Evolutionary conservation across 1,140 invertebrate species (phyloP).

Genomic region (Sitobion miscanthi): DNA sequence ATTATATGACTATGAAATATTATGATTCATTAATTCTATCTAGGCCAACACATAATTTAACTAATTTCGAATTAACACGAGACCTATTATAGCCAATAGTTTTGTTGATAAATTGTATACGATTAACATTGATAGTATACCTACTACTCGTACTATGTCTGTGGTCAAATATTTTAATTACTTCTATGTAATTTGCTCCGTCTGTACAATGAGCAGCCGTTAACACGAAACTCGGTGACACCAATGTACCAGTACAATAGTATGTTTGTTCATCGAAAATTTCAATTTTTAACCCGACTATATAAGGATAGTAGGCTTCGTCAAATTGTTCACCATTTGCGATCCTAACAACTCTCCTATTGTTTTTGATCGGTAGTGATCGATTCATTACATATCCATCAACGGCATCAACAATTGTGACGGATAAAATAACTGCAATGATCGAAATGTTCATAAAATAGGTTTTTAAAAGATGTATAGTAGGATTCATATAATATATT

Average conservation of each 20-base stretch:
- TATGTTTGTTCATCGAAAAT: neutral
- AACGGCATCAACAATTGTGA: neutral
- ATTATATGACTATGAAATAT: neutral
- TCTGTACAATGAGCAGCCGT: conserved; percentile 35
- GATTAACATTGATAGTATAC: neutral
- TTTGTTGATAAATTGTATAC: neutral
- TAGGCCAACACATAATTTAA: neutral
- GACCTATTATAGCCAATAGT: neutral
- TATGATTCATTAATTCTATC: neutral
- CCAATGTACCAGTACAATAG: conserved; percentile 28
- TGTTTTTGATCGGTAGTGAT: neutral
- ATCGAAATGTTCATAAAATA: neutral
- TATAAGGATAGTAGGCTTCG: neutral
- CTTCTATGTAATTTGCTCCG: neutral
- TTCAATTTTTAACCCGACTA: conserved; percentile 4
- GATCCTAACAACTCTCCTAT: conserved; percentile 3
- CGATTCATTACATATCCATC: too few relatives aligned
- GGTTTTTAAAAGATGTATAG: neutral
- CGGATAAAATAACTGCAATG: neutral
- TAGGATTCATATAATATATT: neutral
- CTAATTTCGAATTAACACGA: neutral
- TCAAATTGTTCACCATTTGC: neutral
- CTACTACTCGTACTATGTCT: neutral
- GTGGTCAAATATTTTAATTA: neutral
- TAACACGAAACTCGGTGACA: conserved; percentile 3